Evolutionary conservation across 2,113 vertebrate species (phyloP).

Genomic region (Platanista minor): DNA sequence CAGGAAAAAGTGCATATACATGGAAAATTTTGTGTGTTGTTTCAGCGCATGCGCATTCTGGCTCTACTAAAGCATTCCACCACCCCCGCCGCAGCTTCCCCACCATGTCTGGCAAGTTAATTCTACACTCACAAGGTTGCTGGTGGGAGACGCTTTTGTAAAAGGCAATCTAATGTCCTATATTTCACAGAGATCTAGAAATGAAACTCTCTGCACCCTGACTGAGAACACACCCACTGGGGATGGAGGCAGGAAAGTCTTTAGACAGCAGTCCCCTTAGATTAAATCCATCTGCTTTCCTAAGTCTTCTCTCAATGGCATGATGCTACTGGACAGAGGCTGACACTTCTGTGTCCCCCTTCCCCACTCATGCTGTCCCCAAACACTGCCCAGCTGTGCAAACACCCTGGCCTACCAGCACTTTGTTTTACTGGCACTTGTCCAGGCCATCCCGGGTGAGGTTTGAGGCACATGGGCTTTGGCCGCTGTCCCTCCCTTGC

Average conservation of each 20-base stretch:
- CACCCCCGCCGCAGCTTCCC: too few relatives aligned
- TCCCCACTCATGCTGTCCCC: background rate
- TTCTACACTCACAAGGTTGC: background rate
- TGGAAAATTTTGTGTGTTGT: background rate
- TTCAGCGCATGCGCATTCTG: background rate
- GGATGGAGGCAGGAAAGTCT: background rate
- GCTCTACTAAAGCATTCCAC: background rate
- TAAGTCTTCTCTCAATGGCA: background rate
- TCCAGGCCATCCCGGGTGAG: constrained; percentile 31
- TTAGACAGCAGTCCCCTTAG: background rate
- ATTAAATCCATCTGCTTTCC: constrained; percentile 29
- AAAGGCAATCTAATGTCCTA: background rate
- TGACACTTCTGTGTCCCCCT: background rate
- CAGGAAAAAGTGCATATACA: background rate
- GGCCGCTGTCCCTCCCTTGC: background rate
- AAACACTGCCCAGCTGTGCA: constrained; percentile 62
- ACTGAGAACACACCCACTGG: background rate
- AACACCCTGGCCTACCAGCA: constrained; percentile 35
- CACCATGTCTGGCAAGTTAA: background rate
- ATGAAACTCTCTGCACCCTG: background rate
- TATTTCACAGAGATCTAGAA: background rate
- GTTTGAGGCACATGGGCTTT: background rate
- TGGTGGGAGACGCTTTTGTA: background rate
- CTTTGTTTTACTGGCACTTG: background rate
- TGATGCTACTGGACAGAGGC: constrained; percentile 22